Conservation (phyloP, 2,797 vertebrate genomes). For the Miichthys miiuy region DNA sequence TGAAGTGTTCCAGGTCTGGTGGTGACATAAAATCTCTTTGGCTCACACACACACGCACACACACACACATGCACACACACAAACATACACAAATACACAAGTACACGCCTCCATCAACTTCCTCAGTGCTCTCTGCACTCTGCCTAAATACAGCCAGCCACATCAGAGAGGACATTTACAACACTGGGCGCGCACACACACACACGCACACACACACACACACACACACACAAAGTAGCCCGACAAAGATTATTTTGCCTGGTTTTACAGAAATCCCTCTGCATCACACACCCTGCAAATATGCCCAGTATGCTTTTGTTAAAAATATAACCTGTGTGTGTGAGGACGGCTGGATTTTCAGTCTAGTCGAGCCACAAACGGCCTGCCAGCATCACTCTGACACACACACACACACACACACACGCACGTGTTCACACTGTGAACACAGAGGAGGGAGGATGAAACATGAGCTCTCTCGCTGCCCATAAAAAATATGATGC, state of each 20-base stretch:
- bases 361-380: slow-evolving; percentile 49
- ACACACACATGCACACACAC: slow-evolving; percentile 26
- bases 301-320: slow-evolving; percentile 71
- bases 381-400: slow-evolving; percentile 40
- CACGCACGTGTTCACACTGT: slow-evolving; percentile 12
- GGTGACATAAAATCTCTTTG: slow-evolving; percentile 61
- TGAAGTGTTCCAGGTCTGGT: slow-evolving; percentile 62
- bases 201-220: slow-evolving; percentile 45
- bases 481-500: slow-evolving; percentile 40
- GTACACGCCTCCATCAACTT: slow-evolving; percentile 66
- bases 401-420: slow-evolving; percentile 13
- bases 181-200: slow-evolving; percentile 59
- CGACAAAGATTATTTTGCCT: slow-evolving; percentile 44
- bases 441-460: slow-evolving; percentile 35
- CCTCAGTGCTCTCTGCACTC: slow-evolving; percentile 62
- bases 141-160: slow-evolving; percentile 76
- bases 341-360: slow-evolving; percentile 45
- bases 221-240: slow-evolving; percentile 24
- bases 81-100: slow-evolving; percentile 36
- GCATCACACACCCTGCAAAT: slow-evolving; percentile 60
- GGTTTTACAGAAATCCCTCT: slow-evolving; percentile 58
- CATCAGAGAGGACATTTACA: slow-evolving; percentile 77
- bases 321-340: slow-evolving; percentile 66
- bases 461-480: slow-evolving; percentile 40
- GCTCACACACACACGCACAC: slow-evolving; percentile 20